Conservation (phyloP, 2,888 invertebrate species). For the Habroteleia sp. region DNA sequence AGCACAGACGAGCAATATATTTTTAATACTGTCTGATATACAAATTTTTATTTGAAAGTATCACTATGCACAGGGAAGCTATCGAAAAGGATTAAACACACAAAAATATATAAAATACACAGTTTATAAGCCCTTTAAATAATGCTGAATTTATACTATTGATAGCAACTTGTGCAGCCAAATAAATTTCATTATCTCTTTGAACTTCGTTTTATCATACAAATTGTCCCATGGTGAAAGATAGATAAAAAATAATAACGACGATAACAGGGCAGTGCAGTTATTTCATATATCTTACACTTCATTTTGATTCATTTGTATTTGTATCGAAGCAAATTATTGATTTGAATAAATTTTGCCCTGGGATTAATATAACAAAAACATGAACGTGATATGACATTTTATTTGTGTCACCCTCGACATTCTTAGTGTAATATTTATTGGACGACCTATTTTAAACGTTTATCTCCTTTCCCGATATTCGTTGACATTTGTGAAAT, state of each 20-base stretch:
- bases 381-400: slow-evolving; percentile 49
- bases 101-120: slow-evolving; percentile 34
- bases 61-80: slow-evolving; percentile 20
- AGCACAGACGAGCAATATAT: slow-evolving; percentile 49
- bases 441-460: slow-evolving; percentile 69
- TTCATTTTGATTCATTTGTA: slow-evolving; percentile 6
- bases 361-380: slow-evolving; percentile 22
- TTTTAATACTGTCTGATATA: slow-evolving; percentile 51
- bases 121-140: slow-evolving; percentile 48
- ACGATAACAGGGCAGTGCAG: neutral
- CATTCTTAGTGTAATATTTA: slow-evolving; percentile 65
- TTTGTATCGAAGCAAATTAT: slow-evolving; percentile 27
- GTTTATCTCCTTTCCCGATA: slow-evolving; percentile 68
- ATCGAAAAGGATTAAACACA: slow-evolving; percentile 29
- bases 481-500: slow-evolving; percentile 75
- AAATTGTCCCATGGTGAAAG: slow-evolving; percentile 19
- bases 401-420: slow-evolving; percentile 58
- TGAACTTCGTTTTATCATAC: slow-evolving; percentile 17
- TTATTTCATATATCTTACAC: slow-evolving; percentile 10
- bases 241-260: slow-evolving; percentile 24
- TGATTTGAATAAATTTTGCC: slow-evolving; percentile 27
- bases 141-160: slow-evolving; percentile 42
- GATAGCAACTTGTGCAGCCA: slow-evolving; percentile 37
- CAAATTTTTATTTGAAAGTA: slow-evolving; percentile 53
- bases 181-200: slow-evolving; percentile 45